Conservation (phyloP, 2,888 invertebrate species). For the Drosophila monieri region DNA sequence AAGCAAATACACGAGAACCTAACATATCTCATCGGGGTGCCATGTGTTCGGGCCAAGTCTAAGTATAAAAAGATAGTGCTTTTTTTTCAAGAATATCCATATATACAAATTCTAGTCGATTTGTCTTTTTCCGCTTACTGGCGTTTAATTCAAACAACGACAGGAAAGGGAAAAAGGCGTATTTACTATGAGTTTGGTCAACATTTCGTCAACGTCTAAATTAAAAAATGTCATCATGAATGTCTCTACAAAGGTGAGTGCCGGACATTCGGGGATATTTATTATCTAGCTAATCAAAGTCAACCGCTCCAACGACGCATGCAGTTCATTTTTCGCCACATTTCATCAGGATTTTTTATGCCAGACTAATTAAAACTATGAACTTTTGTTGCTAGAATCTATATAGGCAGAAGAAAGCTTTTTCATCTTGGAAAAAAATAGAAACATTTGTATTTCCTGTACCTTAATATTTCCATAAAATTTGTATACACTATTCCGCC, state of each 20-base stretch:
- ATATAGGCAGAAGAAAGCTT: not conserved
- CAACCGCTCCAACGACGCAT: conserved; percentile 46
- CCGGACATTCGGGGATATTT: conserved; percentile 25
- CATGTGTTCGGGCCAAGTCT: conserved; percentile 52
- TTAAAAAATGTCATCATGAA: not conserved
- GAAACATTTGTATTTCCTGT: not conserved
- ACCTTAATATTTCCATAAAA: not conserved
- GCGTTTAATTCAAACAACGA: conserved; percentile 83
- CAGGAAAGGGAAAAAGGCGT: conserved; percentile 85
- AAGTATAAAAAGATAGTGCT: conserved; percentile 6
- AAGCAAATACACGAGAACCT: conserved; percentile 21
- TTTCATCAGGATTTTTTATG: conserved; percentile 28
- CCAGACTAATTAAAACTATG: conserved; percentile 3
- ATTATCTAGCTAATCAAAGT: conserved; percentile 39
- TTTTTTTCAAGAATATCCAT: conserved; percentile 3
- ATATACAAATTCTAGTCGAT: conserved; percentile 81
- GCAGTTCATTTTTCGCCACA: conserved; percentile 53
- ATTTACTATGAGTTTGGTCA: conserved; percentile 81
- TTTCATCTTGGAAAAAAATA: not conserved
- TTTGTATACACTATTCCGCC: not conserved
- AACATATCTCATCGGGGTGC: conserved; percentile 22
- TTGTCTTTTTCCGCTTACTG: conserved; percentile 85
- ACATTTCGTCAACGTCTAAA: conserved; percentile 22
- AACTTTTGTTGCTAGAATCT: not conserved
- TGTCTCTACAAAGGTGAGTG: conserved; percentile 16